These are phyloP conservation scores for Lethenteron reissneri DNA, from an alignment of 2,113 vertebrate genomes.

Conservation along the genomic window DNA sequence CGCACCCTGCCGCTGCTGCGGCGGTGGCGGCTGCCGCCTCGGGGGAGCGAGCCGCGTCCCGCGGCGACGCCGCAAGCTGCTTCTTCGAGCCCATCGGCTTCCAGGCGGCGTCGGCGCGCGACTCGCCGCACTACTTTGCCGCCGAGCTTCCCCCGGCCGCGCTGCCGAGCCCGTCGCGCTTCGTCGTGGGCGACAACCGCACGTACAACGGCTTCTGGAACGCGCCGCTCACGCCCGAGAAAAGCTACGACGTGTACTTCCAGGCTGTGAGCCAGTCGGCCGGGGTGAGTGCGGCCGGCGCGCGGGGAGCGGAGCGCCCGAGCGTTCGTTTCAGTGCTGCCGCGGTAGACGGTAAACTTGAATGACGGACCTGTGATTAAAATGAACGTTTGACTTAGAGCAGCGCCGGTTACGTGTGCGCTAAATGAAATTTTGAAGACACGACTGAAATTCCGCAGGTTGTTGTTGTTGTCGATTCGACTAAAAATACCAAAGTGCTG, in stretches of 20 bases:
- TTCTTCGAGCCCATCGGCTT: constrained; percentile 67
- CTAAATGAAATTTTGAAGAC: too few relatives aligned
- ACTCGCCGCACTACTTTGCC: constrained; percentile 72
- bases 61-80: constrained; percentile 24
- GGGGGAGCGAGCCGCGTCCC: neutral
- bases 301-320: too few relatives aligned
- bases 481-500: too few relatives aligned
- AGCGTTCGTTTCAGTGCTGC: too few relatives aligned
- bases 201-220: constrained; percentile 95
- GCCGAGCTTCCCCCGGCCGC: constrained; percentile 60
- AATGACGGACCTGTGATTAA: too few relatives aligned
- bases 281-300: constrained; percentile 39
- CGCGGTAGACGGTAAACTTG: too few relatives aligned
- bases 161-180: constrained; percentile 53
- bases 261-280: constrained; percentile 87
- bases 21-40: too few relatives aligned
- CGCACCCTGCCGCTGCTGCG: too few relatives aligned
- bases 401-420: too few relatives aligned
- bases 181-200: constrained; percentile 89
- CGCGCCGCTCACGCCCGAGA: constrained; percentile 64
- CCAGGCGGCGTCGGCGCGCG: constrained; percentile 50
- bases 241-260: constrained; percentile 96
- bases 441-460: too few relatives aligned
- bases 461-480: too few relatives aligned
- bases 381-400: too few relatives aligned